A percentile compares a stretch with the other conserved stretches of the same genome.
These are phyloP conservation scores for Diplosoma virens DNA, from an alignment of 23 tunicate genomes.

Conservation along the genomic window DNA sequence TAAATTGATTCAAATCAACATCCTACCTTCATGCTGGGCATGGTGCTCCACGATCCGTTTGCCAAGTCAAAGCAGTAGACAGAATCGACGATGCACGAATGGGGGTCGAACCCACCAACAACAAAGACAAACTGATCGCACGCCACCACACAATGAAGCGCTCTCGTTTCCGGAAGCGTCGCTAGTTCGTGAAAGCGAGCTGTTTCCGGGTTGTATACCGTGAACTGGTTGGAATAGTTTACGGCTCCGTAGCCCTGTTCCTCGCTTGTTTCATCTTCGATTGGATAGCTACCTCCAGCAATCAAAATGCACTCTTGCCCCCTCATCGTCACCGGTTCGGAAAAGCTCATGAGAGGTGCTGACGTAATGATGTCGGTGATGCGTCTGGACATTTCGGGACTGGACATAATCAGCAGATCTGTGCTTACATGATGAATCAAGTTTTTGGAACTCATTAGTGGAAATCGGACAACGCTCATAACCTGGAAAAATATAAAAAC, in stretches of 20 bases:
- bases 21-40: slow-evolving; percentile 70
- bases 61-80: slow-evolving; percentile 80
- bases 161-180: slow-evolving; percentile 57
- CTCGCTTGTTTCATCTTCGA: slow-evolving; percentile 81
- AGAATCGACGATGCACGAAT: slow-evolving; percentile 74
- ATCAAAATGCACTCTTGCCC: slow-evolving; percentile 52
- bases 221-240: slow-evolving; percentile 52
- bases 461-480: slow-evolving; percentile 70
- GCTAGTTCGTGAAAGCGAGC: slow-evolving; percentile 57
- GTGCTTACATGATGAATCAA: slow-evolving; percentile 69
- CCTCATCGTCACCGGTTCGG: slow-evolving; percentile 57
- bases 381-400: slow-evolving; percentile 35
- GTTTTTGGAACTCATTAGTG: slow-evolving; percentile 41
- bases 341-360: slow-evolving; percentile 32
- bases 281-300: slow-evolving; percentile 68
- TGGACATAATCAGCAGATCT: slow-evolving; percentile 58
- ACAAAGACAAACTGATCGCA: slow-evolving; percentile 78
- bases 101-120: slow-evolving; percentile 91
- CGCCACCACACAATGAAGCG: slow-evolving; percentile 70
- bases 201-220: slow-evolving; percentile 40
- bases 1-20: too few relatives aligned
- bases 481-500: slow-evolving; percentile 69
- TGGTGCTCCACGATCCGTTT: slow-evolving; percentile 49
- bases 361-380: slow-evolving; percentile 51
- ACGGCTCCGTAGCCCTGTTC: slow-evolving; percentile 76